A percentile compares a stretch with the other conserved stretches of the same genome.
Conservation (phyloP, 2,113 vertebrate genomes). For the Takifugu bimaculatus region DNA sequence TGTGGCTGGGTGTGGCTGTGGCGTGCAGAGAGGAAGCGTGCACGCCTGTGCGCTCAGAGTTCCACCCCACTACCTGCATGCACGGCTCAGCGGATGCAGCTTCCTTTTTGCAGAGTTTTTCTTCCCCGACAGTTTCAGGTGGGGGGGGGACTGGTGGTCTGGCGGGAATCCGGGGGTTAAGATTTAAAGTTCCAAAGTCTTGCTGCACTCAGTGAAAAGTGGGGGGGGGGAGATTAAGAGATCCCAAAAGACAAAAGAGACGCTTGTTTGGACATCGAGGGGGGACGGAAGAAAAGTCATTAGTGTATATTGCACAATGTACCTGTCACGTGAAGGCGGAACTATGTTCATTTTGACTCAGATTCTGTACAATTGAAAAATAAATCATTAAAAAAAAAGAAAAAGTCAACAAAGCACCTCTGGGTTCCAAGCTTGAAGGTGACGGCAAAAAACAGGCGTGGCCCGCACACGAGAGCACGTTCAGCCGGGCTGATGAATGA, state of each 20-base stretch:
- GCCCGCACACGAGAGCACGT: constrained; percentile 9
- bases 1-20: constrained; percentile 61
- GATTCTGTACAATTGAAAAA: no score
- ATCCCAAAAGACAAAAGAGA: constrained; percentile 8
- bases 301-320: constrained; percentile 77
- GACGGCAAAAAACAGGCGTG: constrained; percentile 5
- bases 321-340: constrained; percentile 62
- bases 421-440: constrained; percentile 47
- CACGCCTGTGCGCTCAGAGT: constrained; percentile 38
- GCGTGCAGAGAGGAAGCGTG: constrained; percentile 65
- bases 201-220: constrained; percentile 41
- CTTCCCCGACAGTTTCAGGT: constrained; percentile 52
- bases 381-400: constrained; percentile 1
- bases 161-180: constrained; percentile 46
- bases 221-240: constrained; percentile 19
- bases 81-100: constrained; percentile 45
- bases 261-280: constrained; percentile 48
- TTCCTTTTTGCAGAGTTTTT: constrained; percentile 59
- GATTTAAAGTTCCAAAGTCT: constrained; percentile 63
- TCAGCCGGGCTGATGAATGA: constrained; percentile 49
- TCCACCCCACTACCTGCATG: constrained; percentile 38
- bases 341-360: constrained; percentile 33
- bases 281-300: constrained; percentile 70
- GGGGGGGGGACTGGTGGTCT: constrained; percentile 32
- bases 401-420: constrained; percentile 57